Base-by-base conservation (phyloP, 1,140 invertebrate species). In the Euwallacea fornicatus region DNA sequence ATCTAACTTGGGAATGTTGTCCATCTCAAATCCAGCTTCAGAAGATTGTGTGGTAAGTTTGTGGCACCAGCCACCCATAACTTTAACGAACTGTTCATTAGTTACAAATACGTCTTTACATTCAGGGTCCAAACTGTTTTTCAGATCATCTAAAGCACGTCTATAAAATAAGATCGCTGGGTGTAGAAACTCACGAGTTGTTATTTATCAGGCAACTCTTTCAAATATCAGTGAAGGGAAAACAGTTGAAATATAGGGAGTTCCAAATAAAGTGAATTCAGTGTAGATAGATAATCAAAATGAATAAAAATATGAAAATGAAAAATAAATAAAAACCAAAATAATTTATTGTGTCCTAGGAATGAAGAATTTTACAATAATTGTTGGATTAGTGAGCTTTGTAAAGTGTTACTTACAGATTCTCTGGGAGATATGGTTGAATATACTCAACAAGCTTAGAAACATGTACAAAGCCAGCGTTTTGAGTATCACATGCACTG, bases 371-470 rank as follows among this genome's bases (percentile, higher is more conserved):
- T 33, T 33, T 4, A 33, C 21, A 33, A 33, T 33, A 33, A 2
- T 33, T 33, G 1, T 33, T 33, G 21, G 1, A 33, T 33, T 33
- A 33, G 1, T 4, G 21, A 33, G 4, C 4, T 33, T 11, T 15
- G 13, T 62, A 44, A 7, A n/a, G 54, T 15, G 42, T 7, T 71
- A 76, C 75, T 75, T 72, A 76, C 75, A 72, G 62, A 65, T 75
- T 68, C 67, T 75, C 66, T 46, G 64, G 15, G 67, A 76, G 69
- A 47, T 71, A 75, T 13, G 75, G 75, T 42, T 62, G 70, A 42
- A 76, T 73, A 62, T 73, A 75, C 15, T 75, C 69, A 54, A 76
- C 73, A 13, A 76, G 46, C 41, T 64, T 69, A 2, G 75, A 75
- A 33, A 67, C 67, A 53, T 56, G 59, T 9, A 75, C 75, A 10